Conservation (phyloP, 1,140 invertebrate species). For the Brachionus sp. region DNA sequence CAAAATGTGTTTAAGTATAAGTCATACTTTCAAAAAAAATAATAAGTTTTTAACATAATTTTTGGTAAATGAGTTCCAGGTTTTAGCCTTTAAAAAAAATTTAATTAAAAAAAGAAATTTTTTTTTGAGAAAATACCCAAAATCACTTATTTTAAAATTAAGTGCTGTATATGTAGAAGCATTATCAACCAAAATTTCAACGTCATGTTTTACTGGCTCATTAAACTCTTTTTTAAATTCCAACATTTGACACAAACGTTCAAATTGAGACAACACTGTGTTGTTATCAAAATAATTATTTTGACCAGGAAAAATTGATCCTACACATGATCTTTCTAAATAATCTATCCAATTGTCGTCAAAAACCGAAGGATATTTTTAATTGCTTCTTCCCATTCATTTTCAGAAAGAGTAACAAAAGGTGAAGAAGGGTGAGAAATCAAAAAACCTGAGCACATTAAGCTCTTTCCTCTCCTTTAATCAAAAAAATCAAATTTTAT, state of each 20-base stretch:
- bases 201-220: not conserved
- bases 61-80: too few species aligned
- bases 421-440: not conserved
- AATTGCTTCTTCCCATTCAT: not conserved
- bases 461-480: not conserved
- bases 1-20: too few species aligned
- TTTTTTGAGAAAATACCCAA: too few species aligned
- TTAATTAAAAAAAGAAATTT: too few species aligned
- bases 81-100: too few species aligned
- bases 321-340: not conserved
- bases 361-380: not conserved
- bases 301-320: not conserved
- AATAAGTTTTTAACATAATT: too few species aligned
- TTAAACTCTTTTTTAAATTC: not conserved
- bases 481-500: not conserved
- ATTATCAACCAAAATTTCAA: not conserved
- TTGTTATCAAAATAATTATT: not conserved
- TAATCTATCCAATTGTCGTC: not conserved
- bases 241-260: not conserved
- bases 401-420: not conserved
- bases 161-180: not conserved
- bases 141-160: not conserved
- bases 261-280: not conserved
- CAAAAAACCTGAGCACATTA: not conserved
- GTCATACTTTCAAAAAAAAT: too few species aligned